A percentile compares a stretch with the other conserved stretches of the same genome.
Conservation (phyloP, 2,888 invertebrate species). For the Clusia tigrina region DNA sequence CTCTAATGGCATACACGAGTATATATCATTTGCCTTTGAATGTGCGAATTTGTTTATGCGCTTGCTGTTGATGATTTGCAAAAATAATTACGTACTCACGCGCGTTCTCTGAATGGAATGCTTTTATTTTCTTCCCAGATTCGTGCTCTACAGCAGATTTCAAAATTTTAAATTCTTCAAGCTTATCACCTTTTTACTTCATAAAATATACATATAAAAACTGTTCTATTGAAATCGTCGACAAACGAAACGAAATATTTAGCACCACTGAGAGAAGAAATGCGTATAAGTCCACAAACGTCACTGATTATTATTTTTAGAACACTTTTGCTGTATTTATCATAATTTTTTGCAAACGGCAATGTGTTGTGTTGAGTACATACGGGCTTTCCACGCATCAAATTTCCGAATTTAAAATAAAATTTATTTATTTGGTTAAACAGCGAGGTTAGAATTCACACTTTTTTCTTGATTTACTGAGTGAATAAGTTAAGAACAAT, state of each 20-base stretch:
- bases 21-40: not conserved
- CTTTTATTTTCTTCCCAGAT: not conserved
- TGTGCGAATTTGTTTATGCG: not conserved
- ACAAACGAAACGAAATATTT: not conserved
- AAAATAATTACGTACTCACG: not conserved
- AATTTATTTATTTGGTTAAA: too few species aligned
- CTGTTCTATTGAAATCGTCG: not conserved
- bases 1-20: too few species aligned
- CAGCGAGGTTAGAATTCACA: too few species aligned
- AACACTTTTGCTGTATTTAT: not conserved
- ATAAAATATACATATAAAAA: too few species aligned
- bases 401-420: too few species aligned
- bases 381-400: too few species aligned
- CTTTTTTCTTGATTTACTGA: too few species aligned
- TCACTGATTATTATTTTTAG: not conserved
- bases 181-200: too few species aligned
- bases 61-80: too few species aligned
- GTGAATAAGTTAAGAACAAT: too few species aligned
- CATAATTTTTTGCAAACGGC: not conserved
- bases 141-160: not conserved
- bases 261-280: not conserved
- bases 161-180: not conserved
- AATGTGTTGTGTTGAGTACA: too few species aligned
- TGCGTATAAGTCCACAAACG: not conserved
- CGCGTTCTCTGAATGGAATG: not conserved